These are phyloP conservation scores for Nemurella pictetii DNA, from an alignment of 2,888 invertebrate species.

Conservation along the genomic window DNA sequence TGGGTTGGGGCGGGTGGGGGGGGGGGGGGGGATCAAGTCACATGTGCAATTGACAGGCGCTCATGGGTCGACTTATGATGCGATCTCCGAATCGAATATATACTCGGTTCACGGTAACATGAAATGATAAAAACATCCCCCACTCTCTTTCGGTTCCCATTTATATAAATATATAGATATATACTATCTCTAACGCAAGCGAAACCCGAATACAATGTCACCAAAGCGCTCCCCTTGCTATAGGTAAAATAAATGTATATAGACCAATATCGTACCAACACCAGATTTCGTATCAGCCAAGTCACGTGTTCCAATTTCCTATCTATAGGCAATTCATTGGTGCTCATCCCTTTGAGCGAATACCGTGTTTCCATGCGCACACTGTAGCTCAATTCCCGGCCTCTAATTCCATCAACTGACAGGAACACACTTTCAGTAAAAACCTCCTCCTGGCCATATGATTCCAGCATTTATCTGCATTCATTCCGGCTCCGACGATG, in stretches of 20 bases:
- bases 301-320: too few species aligned
- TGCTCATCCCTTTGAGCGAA: too few species aligned
- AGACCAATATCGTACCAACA: too few species aligned
- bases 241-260: too few species aligned
- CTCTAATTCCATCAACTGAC: neutral
- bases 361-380: neutral
- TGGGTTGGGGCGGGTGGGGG: neutral
- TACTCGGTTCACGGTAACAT: neutral
- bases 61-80: neutral
- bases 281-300: too few species aligned
- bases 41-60: neutral
- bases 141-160: neutral
- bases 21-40: neutral
- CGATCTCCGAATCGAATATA: neutral
- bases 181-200: too few species aligned
- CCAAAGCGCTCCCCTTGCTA: too few species aligned
- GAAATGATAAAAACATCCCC: neutral
- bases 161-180: neutral
- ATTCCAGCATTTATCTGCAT: neutral
- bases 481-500: neutral
- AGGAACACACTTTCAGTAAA: neutral
- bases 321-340: too few species aligned
- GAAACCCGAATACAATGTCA: too few species aligned
- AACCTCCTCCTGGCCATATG: neutral
- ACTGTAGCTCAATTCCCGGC: neutral